Percentiles rank a stretch among this genome's conserved stretches.
These are phyloP conservation scores for Limanda limanda DNA, from an alignment of 2,113 vertebrate species.

Conservation along the genomic window DNA sequence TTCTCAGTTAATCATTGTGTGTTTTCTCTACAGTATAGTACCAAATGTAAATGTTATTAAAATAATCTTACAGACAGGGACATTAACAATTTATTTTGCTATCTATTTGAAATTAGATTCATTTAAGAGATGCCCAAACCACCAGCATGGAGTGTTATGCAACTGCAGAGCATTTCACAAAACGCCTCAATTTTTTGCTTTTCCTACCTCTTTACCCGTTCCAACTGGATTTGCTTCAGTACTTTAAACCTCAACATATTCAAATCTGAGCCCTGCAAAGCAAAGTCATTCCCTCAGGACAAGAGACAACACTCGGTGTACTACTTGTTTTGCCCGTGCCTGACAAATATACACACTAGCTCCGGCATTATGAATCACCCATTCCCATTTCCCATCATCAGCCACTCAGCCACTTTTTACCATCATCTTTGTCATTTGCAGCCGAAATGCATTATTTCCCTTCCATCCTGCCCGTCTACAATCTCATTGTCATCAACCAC, in stretches of 20 bases:
- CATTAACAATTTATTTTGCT: conserved; percentile 6
- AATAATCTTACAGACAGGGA: not conserved
- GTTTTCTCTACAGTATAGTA: not conserved
- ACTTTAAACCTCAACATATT: conserved; percentile 22
- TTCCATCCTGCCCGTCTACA: not conserved
- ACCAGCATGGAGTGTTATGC: conserved; percentile 47
- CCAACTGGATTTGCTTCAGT: conserved; percentile 53
- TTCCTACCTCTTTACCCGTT: conserved; percentile 25
- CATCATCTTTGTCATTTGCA: not conserved
- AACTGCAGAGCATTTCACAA: conserved; percentile 19
- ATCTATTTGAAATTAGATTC: conserved; percentile 15
- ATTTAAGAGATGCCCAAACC: conserved; percentile 42
- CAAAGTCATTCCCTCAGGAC: conserved; percentile 49
- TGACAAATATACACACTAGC: conserved; percentile 11
- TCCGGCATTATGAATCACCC: not conserved
- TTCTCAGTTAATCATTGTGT: not conserved
- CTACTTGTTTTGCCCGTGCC: conserved; percentile 12
- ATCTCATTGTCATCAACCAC: not conserved
- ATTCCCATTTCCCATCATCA: not conserved
- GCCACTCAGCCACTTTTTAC: not conserved
- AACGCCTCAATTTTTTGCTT: conserved; percentile 23
- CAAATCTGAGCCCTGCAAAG: conserved; percentile 29
- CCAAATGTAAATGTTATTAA: conserved; percentile 2
- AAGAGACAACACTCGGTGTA: conserved; percentile 42
- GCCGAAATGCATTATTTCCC: not conserved